Evolutionary conservation across 1,140 invertebrate species (phyloP).

Genomic region (Lucilia cuprina): DNA sequence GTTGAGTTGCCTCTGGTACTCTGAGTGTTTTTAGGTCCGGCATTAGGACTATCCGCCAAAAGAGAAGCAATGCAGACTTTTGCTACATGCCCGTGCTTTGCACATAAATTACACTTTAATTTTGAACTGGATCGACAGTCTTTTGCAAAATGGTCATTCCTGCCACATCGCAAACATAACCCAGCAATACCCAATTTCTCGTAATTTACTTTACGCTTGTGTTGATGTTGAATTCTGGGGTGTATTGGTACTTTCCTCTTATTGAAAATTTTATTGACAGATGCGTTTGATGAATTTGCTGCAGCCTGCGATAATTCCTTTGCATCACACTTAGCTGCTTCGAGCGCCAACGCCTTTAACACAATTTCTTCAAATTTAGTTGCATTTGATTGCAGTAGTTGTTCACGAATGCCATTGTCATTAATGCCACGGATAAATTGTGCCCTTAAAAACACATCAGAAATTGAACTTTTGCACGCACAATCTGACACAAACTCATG

Average conservation of each 20-base stretch:
- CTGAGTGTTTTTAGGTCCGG: background rate
- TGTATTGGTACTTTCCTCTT: background rate
- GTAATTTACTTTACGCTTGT: background rate
- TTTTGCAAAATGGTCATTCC: too few relatives aligned
- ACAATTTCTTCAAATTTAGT: background rate
- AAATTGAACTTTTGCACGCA: background rate
- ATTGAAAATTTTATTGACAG: background rate
- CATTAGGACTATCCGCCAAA: conserved; percentile 13
- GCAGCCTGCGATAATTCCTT: background rate
- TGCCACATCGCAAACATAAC: too few relatives aligned
- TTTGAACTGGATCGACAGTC: background rate
- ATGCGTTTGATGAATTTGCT: background rate
- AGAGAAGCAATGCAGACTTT: background rate
- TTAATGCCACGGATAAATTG: conserved; percentile 1
- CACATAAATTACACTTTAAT: background rate
- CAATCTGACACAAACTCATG: background rate
- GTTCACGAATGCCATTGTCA: background rate
- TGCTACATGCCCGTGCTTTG: background rate
- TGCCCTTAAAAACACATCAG: conserved; percentile 17
- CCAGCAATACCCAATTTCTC: too few relatives aligned
- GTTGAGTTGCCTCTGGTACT: background rate
- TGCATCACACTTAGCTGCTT: background rate
- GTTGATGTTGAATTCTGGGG: background rate
- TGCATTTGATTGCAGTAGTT: background rate
- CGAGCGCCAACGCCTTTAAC: background rate